phyloP scores from a whole-genome alignment of 1,140 invertebrate genomes.

The Antheraea pernyi region DNA sequence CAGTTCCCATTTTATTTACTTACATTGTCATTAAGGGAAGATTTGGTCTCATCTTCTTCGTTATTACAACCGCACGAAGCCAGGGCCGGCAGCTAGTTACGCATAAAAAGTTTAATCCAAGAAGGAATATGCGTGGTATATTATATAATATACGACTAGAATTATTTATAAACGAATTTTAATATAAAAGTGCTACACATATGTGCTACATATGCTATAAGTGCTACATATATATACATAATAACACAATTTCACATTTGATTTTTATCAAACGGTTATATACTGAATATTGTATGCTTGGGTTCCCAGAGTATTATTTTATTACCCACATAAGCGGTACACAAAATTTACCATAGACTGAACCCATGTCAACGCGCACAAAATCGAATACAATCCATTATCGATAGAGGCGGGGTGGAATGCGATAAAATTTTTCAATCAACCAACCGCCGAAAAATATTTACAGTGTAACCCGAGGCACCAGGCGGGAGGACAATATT shows the following conservation, averaged over 20 bases:
- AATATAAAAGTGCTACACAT: no score
- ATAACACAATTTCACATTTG: neutral
- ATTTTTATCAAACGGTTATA: neutral
- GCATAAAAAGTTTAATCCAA: no score
- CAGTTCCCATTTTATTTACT: no score
- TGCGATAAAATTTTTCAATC: slow-evolving; percentile 77
- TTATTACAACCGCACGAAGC: no score
- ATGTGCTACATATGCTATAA: no score
- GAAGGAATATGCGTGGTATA: no score
- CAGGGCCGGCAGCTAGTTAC: no score
- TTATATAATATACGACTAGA: no score
- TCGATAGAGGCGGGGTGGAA: slow-evolving; percentile 52
- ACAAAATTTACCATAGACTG: slow-evolving; percentile 25
- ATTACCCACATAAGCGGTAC: neutral
- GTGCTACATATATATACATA: no score
- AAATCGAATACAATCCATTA: slow-evolving; percentile 55
- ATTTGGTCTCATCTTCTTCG: no score
- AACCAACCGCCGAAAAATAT: slow-evolving; percentile 72
- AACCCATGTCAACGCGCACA: slow-evolving; percentile 42
- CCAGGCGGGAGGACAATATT: slow-evolving; percentile 70
- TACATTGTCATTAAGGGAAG: no score
- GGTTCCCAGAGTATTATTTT: neutral
- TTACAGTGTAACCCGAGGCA: slow-evolving; percentile 74
- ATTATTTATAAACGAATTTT: no score
- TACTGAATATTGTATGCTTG: neutral